Evolutionary conservation across 1,140 invertebrate genomes (phyloP).

Genomic region (Drosophila nannoptera): DNA sequence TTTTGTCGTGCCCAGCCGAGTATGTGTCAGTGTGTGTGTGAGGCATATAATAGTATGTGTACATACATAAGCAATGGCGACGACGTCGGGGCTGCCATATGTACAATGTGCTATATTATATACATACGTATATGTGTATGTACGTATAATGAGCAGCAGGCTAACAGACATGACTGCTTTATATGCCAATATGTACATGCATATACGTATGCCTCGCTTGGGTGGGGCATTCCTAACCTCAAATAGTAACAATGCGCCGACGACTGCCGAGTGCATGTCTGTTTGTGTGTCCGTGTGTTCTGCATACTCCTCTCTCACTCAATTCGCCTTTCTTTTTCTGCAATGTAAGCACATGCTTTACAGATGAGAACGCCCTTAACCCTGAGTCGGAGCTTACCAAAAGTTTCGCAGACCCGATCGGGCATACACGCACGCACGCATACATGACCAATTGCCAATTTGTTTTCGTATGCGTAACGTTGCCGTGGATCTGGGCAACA

Average conservation of each 20-base stretch:
- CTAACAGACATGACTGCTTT: slow-evolving; percentile 51
- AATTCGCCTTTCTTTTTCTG: slow-evolving; percentile 19
- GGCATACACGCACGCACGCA: slow-evolving; percentile 28
- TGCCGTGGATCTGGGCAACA: slow-evolving; percentile 52
- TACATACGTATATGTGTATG: slow-evolving; percentile 25
- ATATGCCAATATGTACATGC: slow-evolving; percentile 25
- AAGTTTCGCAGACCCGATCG: slow-evolving; percentile 30
- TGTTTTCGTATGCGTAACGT: slow-evolving; percentile 38
- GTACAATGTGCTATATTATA: slow-evolving; percentile 33
- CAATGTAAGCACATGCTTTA: slow-evolving; percentile 66
- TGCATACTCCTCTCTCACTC: slow-evolving; percentile 18
- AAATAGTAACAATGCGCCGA: slow-evolving; percentile 60
- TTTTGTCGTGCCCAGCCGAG: slow-evolving; percentile 49
- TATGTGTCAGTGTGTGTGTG: slow-evolving; percentile 28
- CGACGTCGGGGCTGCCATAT: slow-evolving; percentile 30
- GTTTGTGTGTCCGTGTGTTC: slow-evolving; percentile 37
- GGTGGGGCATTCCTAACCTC: slow-evolving; percentile 77
- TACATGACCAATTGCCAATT: slow-evolving; percentile 19
- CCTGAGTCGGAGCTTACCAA: slow-evolving; percentile 52
- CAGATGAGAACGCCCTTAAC: slow-evolving; percentile 64
- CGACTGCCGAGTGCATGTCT: slow-evolving; percentile 44
- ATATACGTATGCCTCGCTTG: slow-evolving; percentile 56
- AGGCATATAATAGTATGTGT: slow-evolving; percentile 37
- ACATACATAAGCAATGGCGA: slow-evolving; percentile 36
- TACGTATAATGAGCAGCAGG: slow-evolving; percentile 53